Percentiles rank a stretch among this genome's conserved stretches.
Conservation (phyloP, 1,140 invertebrate genomes). For the Chlorops oryzae region DNA sequence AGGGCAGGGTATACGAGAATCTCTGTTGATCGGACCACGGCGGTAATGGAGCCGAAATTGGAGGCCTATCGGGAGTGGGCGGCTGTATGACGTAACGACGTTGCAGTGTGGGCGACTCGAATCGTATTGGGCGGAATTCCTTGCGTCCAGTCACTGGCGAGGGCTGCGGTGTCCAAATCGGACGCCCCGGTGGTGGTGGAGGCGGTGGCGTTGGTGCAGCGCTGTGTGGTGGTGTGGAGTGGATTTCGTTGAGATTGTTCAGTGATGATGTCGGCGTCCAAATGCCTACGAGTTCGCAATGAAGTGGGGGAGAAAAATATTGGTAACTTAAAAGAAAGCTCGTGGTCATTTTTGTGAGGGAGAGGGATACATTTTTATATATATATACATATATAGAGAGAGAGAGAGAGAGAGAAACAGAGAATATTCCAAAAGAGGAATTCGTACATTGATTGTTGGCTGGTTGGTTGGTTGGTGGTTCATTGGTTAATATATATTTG, state of each 20-base stretch:
- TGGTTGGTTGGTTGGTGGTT: no score
- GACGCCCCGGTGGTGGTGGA: slow-evolving; percentile 56
- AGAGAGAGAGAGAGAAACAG: no score
- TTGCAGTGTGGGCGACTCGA: slow-evolving; percentile 63
- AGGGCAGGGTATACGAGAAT: slow-evolving; percentile 15
- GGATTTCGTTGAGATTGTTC: slow-evolving; percentile 25
- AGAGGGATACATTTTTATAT: no score
- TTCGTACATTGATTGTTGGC: no score
- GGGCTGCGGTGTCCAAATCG: slow-evolving; percentile 59
- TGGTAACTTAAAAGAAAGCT: no score
- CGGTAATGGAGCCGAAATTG: slow-evolving; percentile 19
- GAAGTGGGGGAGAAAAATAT: neutral
- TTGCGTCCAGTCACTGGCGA: slow-evolving; percentile 57
- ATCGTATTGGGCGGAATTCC: slow-evolving; percentile 68
- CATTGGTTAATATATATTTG: no score
- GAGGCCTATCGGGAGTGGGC: slow-evolving; percentile 15
- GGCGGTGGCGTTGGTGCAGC: slow-evolving; percentile 40
- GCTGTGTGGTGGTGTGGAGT: slow-evolving; percentile 16
- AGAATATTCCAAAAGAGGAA: no score
- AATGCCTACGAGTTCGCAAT: slow-evolving; percentile 26
- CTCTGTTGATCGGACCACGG: slow-evolving; percentile 32
- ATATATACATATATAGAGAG: no score
- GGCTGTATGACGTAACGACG: slow-evolving; percentile 47
- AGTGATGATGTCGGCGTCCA: slow-evolving; percentile 41
- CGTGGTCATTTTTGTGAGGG: no score